These are phyloP conservation scores for Mormyrus proboscirostris DNA, from an alignment of 2,797 vertebrate species.

Conservation along the genomic window DNA sequence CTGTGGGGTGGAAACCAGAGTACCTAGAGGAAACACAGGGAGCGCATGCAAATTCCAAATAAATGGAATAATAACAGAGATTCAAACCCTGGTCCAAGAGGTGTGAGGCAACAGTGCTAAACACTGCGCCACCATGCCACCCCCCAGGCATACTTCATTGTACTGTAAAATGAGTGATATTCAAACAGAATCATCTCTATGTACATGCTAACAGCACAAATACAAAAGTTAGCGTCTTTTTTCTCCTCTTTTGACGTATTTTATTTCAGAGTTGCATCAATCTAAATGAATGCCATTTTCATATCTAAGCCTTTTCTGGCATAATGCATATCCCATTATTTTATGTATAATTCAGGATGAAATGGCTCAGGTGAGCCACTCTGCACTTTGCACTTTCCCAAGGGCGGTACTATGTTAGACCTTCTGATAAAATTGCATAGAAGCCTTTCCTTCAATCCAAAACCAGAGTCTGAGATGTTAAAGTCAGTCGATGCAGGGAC, in stretches of 20 bases:
- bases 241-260: background rate
- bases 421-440: background rate
- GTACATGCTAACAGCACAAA: background rate
- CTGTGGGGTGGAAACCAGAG: too few relatives aligned
- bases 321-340: background rate
- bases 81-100: background rate
- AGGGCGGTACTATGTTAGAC: background rate
- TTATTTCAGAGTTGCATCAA: background rate
- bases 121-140: background rate
- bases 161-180: background rate
- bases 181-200: background rate
- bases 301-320: background rate
- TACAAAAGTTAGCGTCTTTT: background rate
- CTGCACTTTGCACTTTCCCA: background rate
- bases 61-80: background rate
- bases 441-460: background rate
- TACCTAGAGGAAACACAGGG: too few relatives aligned
- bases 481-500: background rate
- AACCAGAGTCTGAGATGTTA: background rate
- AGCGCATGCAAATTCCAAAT: too few relatives aligned
- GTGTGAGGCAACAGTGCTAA: background rate
- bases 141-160: background rate
- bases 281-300: background rate
- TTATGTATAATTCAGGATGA: conserved; percentile 9
- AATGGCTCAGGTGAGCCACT: background rate